These are phyloP conservation scores for Calosoma granatense DNA, from an alignment of 1,140 invertebrate genomes.

Conservation along the genomic window DNA sequence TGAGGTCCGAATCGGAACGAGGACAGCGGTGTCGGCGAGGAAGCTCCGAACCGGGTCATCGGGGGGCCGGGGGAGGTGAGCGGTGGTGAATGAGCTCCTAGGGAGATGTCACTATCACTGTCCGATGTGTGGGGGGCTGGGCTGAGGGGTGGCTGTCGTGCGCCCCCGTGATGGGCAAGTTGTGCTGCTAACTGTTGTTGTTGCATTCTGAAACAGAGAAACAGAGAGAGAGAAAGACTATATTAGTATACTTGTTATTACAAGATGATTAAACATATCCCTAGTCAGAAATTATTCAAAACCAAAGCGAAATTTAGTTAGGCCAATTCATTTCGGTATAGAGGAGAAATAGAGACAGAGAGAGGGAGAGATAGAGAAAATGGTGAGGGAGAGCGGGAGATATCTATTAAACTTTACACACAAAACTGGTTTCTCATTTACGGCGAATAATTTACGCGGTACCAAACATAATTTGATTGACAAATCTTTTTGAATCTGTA, in stretches of 20 bases:
- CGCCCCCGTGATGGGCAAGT: conserved; percentile 27
- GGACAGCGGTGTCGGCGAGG: conserved; percentile 30
- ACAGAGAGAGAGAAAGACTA: neutral
- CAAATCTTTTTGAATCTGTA: conserved; percentile 3
- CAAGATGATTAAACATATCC: too few species aligned
- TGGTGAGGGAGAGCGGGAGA: too few species aligned
- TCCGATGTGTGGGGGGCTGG: conserved; percentile 31
- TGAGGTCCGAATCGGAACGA: conserved; percentile 31
- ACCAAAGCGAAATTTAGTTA: too few species aligned
- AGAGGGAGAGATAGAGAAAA: too few species aligned
- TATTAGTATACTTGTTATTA: too few species aligned
- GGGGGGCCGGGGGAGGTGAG: conserved; percentile 32
- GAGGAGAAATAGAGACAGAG: too few species aligned
- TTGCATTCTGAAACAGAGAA: conserved; percentile 33
- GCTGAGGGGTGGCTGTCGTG: conserved; percentile 25
- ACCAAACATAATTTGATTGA: neutral
- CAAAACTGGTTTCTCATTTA: too few species aligned
- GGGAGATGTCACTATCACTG: conserved; percentile 42
- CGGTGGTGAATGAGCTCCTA: conserved; percentile 43
- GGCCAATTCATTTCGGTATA: too few species aligned
- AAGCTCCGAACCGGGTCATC: conserved; percentile 21
- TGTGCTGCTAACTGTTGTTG: conserved; percentile 35
- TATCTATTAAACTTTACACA: too few species aligned
- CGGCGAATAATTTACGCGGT: neutral
- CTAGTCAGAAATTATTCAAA: too few species aligned